phyloP scores from a whole-genome alignment of 2,797 vertebrate species.

The Malurus leucopterus region DNA sequence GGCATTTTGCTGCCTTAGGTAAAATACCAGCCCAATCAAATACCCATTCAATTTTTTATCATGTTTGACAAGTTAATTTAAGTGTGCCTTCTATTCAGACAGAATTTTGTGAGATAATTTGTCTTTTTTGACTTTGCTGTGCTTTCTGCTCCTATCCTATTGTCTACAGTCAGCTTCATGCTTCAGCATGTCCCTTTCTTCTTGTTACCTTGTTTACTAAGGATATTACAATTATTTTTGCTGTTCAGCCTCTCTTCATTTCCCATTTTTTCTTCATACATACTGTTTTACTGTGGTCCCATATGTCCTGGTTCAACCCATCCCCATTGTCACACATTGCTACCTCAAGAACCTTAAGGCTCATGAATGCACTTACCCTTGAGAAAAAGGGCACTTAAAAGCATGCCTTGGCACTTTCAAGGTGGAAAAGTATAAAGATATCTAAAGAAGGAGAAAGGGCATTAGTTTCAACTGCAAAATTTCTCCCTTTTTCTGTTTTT shows the following conservation, averaged over 20 bases:
- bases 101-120: background rate
- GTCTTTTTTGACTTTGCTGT: background rate
- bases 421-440: background rate
- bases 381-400: background rate
- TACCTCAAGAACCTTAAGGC: background rate
- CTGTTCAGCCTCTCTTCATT: background rate
- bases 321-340: background rate
- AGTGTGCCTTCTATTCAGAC: background rate
- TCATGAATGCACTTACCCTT: background rate
- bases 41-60: background rate
- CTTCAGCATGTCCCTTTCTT: background rate
- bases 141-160: background rate
- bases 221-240: background rate
- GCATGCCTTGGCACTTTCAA: background rate
- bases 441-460: background rate
- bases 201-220: background rate
- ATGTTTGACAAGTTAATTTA: slow-evolving; percentile 5
- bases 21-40: slow-evolving; percentile 18
- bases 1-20: background rate
- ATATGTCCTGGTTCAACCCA: background rate
- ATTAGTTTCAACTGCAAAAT: background rate
- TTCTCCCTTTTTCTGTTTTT: background rate
- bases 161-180: background rate
- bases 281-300: background rate
- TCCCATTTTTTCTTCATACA: background rate